Conservation (phyloP, 2,888 invertebrate genomes). For the Gastracanthus pulcherrimus region DNA sequence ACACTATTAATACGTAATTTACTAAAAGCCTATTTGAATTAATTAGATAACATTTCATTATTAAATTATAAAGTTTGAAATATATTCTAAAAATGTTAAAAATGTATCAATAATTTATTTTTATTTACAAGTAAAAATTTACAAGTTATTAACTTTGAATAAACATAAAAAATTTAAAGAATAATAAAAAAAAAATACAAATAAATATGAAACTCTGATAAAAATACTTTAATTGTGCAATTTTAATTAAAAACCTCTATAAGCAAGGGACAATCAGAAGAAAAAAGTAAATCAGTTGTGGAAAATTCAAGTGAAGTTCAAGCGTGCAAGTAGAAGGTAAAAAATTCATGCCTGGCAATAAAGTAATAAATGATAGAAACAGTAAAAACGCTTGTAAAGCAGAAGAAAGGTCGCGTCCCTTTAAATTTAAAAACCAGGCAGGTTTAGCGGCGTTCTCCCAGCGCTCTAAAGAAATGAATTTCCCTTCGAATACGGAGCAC, state of each 20-base stretch:
- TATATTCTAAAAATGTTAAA: background rate
- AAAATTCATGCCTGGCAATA: background rate
- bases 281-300: too few relatives aligned
- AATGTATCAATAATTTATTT: background rate
- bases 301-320: background rate
- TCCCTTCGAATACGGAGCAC: conserved; percentile 30
- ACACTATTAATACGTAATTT: too few relatives aligned
- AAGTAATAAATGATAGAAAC: background rate
- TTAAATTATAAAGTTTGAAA: too few relatives aligned
- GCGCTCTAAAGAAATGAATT: conserved; percentile 16
- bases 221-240: background rate
- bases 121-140: too few relatives aligned
- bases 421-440: conserved; percentile 2
- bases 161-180: background rate
- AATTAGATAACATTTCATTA: too few relatives aligned
- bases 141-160: background rate
- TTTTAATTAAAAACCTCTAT: background rate
- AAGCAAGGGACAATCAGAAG: background rate
- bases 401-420: background rate
- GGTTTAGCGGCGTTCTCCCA: background rate
- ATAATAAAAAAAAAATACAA: background rate
- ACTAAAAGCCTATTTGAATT: too few relatives aligned
- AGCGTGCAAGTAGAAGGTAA: background rate
- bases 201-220: background rate
- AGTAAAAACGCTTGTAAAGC: background rate